phyloP scores from a whole-genome alignment of 2,888 invertebrate species.

The Anoncus sp. region DNA sequence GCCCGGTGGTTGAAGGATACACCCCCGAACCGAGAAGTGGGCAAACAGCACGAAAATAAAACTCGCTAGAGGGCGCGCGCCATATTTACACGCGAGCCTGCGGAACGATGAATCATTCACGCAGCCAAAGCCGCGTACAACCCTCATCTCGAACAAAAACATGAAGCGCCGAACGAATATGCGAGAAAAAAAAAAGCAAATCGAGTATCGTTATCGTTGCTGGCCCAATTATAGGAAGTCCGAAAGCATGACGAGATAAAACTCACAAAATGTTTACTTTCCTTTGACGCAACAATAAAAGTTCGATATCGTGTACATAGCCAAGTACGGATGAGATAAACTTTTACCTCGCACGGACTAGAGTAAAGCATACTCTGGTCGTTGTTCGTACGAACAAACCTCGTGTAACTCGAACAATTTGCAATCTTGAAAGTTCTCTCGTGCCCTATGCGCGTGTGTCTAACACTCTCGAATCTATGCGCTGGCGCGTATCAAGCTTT shows the following conservation, averaged over 20 bases:
- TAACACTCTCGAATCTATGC: too few species aligned
- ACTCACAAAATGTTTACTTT: too few species aligned
- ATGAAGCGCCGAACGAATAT: too few species aligned
- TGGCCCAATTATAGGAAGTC: too few species aligned
- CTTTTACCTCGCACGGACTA: background rate
- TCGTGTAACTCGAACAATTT: conserved; percentile 32
- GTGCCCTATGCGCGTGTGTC: too few species aligned
- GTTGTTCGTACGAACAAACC: background rate
- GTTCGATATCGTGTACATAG: background rate
- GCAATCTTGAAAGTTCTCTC: conserved; percentile 10
- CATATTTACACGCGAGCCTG: background rate
- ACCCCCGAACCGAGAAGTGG: background rate
- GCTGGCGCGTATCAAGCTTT: too few species aligned
- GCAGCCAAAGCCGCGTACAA: background rate
- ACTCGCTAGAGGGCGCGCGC: background rate
- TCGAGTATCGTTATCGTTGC: too few species aligned
- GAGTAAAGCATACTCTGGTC: conserved; percentile 15
- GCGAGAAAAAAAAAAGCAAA: too few species aligned
- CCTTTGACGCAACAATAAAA: too few species aligned
- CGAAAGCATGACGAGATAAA: too few species aligned
- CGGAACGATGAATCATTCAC: background rate
- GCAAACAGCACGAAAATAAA: conserved; percentile 1
- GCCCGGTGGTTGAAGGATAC: background rate
- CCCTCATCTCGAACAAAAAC: background rate
- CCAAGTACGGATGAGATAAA: background rate